Evolutionary conservation across 2,797 vertebrate genomes (phyloP).

Genomic region (Brachymystax lenok): DNA sequence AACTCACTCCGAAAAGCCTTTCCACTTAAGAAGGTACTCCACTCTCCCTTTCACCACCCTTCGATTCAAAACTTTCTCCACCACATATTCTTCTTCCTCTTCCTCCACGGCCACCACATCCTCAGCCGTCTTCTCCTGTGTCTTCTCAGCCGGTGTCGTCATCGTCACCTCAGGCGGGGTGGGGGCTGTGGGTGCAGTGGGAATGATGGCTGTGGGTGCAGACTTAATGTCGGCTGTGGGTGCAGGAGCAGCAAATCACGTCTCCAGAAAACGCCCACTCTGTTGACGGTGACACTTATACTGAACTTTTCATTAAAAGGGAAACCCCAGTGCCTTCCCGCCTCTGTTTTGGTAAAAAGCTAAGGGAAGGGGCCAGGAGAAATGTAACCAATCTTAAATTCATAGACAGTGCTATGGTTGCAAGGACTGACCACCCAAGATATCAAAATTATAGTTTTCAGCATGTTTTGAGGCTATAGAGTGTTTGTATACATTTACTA

Average conservation of each 20-base stretch:
- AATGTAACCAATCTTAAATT: neutral
- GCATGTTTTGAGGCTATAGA: no score
- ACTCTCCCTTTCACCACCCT: slow-evolving; percentile 94
- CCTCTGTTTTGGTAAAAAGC: neutral
- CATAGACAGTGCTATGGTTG: neutral
- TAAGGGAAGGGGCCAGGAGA: neutral
- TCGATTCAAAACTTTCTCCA: slow-evolving; percentile 94
- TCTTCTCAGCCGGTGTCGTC: slow-evolving; percentile 83
- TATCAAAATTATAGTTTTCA: neutral
- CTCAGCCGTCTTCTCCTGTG: slow-evolving; percentile 94
- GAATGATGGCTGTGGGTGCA: neutral
- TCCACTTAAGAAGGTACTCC: slow-evolving; percentile 98
- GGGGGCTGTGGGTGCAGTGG: slow-evolving; percentile 53
- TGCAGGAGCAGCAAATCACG: slow-evolving; percentile 11
- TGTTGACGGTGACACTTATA: slow-evolving; percentile 2
- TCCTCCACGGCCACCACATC: slow-evolving; percentile 71
- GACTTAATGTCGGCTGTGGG: slow-evolving; percentile 53
- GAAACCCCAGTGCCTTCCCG: neutral
- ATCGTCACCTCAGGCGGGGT: slow-evolving; percentile 80
- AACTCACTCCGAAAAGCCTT: slow-evolving; percentile 95
- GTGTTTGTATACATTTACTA: neutral
- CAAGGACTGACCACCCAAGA: neutral
- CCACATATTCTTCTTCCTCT: slow-evolving; percentile 95
- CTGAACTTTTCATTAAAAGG: slow-evolving; percentile 16
- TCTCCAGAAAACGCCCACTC: neutral